Evolutionary conservation across 2,888 invertebrate genomes (phyloP).

Genomic region (Cryptus armator): DNA sequence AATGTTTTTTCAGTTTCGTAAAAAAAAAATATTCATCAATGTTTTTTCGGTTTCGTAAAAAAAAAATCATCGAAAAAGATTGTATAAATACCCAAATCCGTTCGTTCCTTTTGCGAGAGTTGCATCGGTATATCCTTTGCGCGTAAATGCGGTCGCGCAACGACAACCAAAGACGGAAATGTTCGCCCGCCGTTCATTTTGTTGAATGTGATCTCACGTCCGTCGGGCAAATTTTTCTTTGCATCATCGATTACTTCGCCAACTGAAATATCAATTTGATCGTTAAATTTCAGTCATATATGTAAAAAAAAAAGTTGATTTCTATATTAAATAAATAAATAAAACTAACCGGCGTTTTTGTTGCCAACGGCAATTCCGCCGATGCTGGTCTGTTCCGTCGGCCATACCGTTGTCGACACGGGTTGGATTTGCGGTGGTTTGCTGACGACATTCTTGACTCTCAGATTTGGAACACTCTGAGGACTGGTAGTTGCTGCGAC

Average conservation of each 20-base stretch:
- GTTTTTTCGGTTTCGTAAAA: too few relatives aligned
- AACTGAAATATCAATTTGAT: slow-evolving; percentile 68
- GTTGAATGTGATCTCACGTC: slow-evolving; percentile 91
- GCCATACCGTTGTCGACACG: slow-evolving; percentile 83
- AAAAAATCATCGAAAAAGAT: neutral
- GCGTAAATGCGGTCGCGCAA: slow-evolving; percentile 92
- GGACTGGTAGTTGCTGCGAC: slow-evolving; percentile 75
- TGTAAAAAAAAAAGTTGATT: neutral
- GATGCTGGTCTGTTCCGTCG: slow-evolving; percentile 90
- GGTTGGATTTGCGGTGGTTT: slow-evolving; percentile 69
- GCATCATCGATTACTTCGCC: slow-evolving; percentile 85
- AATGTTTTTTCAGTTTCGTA: too few relatives aligned
- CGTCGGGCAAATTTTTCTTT: slow-evolving; percentile 89
- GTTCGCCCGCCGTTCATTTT: slow-evolving; percentile 93
- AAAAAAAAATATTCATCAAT: too few relatives aligned
- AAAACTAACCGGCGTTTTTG: slow-evolving; percentile 78
- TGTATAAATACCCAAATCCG: slow-evolving; percentile 83
- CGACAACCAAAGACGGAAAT: slow-evolving; percentile 94
- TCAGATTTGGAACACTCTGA: slow-evolving; percentile 77
- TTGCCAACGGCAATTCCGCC: slow-evolving; percentile 88
- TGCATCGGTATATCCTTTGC: slow-evolving; percentile 87
- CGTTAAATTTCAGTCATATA: neutral
- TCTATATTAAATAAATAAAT: neutral
- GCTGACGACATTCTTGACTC: slow-evolving; percentile 76
- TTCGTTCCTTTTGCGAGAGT: slow-evolving; percentile 82